Evolutionary conservation across 2,888 invertebrate species (phyloP), one percentile per base, ranked within the genome.

Genomic region (Mythimna impura): DNA sequence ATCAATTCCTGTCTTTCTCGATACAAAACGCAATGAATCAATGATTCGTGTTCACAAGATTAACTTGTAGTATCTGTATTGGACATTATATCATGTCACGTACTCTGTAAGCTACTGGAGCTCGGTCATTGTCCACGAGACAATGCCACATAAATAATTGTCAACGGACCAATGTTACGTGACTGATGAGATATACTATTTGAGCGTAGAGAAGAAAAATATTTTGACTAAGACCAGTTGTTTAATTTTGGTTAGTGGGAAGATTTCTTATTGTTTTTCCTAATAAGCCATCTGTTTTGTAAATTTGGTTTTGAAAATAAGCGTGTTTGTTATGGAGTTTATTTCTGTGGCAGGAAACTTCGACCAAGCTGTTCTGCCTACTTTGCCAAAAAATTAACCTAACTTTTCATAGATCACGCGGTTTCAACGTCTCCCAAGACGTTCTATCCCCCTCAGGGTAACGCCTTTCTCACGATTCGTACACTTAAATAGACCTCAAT

Each of bases 401-500:
- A 62, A 25, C 14, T 77, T 72, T 22, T 61, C 67, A 5, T 67
- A 63, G 66, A 17, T 25, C 25, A 63, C 66, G 69, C 55, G 69
- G 71, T 50, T 66, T 52, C 22, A 89, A 89, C 90, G 89, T 93
- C 93, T 94, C 93, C 85, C 88, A 90, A 93, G 93, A 93, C 90
- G 89, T 84, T 88, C 76, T 86, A 84, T 89, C 89, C 94, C 80
- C 94, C 92, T 92, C 90, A 83, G 78, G 86, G 86, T 87, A 83
- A 87, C 89, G 87, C 90, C 92, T 93, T 95, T 96, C 95, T 95
- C 95, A 96, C 95, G 95, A 93, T 91, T 92, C 90, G 90, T 91
- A 90, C 90, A 89, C 88, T 93, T 94, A 93, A 94, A 94, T 94
- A 93, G 92, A 91, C 92, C 91, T 94, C 90, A 92, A 93, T 93